phyloP scores from a whole-genome alignment of 2,888 invertebrate genomes.

The Liodrosophila aerea region DNA sequence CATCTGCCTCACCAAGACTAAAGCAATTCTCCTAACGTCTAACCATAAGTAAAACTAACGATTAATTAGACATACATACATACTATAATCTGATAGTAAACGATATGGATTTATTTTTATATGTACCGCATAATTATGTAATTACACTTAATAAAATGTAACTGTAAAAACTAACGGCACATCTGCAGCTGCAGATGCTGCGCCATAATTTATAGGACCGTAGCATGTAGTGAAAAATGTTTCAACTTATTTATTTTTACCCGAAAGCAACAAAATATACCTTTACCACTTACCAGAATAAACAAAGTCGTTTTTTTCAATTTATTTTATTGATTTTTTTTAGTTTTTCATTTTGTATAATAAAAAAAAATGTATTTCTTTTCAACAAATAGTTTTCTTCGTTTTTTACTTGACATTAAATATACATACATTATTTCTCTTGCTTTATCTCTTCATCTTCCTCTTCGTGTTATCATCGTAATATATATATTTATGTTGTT shows the following conservation, averaged over 20 bases:
- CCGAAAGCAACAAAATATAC: constrained; percentile 21
- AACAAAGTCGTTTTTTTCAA: constrained; percentile 38
- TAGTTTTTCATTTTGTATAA: constrained; percentile 63
- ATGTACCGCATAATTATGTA: constrained; percentile 27
- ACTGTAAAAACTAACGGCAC: too few species aligned
- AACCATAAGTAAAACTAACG: constrained; percentile 34
- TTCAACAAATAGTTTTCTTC: constrained; percentile 70
- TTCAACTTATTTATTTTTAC: constrained; percentile 48
- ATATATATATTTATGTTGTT: constrained; percentile 31
- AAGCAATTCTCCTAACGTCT: constrained; percentile 52
- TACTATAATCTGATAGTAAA: constrained; percentile 8
- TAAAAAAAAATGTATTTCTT: constrained; percentile 69
- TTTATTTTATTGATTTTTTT: constrained; percentile 55
- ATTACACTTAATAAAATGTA: constrained; percentile 29
- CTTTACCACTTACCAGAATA: background rate
- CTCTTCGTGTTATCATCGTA: constrained; percentile 37
- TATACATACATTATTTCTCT: constrained; percentile 60
- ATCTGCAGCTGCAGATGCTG: too few species aligned
- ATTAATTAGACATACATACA: constrained; percentile 2
- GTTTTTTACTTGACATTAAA: constrained; percentile 72
- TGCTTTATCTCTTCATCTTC: constrained; percentile 10
- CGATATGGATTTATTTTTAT: constrained; percentile 19
- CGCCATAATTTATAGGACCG: too few species aligned
- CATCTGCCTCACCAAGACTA: constrained; percentile 73
- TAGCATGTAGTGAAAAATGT: constrained; percentile 37